Base-by-base conservation (phyloP, 2,888 invertebrate species). In the Metalampra italica region DNA sequence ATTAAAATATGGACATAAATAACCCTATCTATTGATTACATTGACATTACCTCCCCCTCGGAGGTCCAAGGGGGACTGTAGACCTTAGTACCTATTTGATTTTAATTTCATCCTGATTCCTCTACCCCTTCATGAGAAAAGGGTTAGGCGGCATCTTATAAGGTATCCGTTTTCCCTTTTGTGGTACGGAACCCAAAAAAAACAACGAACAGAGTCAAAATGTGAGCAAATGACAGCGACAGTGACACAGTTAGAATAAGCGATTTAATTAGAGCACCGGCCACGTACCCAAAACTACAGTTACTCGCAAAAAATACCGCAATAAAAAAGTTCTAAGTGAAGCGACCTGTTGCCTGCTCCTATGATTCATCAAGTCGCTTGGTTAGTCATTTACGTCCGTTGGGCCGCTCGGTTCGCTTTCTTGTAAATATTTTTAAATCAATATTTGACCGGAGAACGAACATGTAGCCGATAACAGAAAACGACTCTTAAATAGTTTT, bases 301-400 rank as follows among this genome's bases (percentile, higher is more conserved):
- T 87, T 82, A 82, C 53, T 51, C 54, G 60, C 58, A 64, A 70
- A 77, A 78, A 79, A 78, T 81, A 85, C 84, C 84, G 83, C 80
- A 83, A 83, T 71, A 71, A 74, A 73, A 69, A 82, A 76, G 73
- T 71, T 75, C 70, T 68, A 76, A 83, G 71, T 71, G 71, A 75
- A 70, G 69, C 74, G 76, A 78, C 81, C 76, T 72, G 78, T 62
- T 65, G 63, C 59, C 59, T 62, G 64, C 61, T 62, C 62, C 78
- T 74, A 79, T 87, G 87, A 88, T 61, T 87, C 87, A 88, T 74
- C 70, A 32, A 49, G 43, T 48, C 43, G 49, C 45, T 49, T 44
- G 60, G 59, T 83, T 81, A 82, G 78, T 82, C 78, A 81, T 70
- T 60, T 60, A 56, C 62, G 57, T 63, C 60, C 64, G 60, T 57